Evolutionary conservation across 2,888 invertebrate genomes (phyloP).

Genomic region (Copidosoma aretas): DNA sequence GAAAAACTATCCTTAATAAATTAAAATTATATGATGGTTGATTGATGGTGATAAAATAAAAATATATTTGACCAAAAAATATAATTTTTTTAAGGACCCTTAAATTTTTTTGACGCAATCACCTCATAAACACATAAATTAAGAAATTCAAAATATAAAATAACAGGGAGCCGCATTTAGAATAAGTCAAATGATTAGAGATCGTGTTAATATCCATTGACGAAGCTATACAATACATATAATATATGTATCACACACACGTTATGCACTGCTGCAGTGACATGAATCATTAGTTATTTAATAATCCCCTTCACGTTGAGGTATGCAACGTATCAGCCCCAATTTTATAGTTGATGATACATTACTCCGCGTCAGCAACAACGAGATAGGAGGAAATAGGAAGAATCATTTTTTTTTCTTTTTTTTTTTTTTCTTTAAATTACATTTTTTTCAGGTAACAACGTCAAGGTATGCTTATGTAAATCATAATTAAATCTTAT

Average conservation of each 20-base stretch:
- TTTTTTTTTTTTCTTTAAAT: not conserved
- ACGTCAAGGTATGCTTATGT: constrained; percentile 48
- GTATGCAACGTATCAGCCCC: not conserved
- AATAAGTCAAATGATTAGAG: too few relatives aligned
- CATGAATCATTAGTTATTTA: not conserved
- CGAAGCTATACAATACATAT: not conserved
- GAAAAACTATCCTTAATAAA: too few relatives aligned
- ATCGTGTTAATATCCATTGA: not conserved
- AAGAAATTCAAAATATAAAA: too few relatives aligned
- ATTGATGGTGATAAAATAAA: too few relatives aligned
- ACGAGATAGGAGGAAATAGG: not conserved
- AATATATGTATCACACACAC: not conserved
- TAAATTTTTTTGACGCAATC: too few relatives aligned
- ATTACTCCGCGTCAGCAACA: not conserved
- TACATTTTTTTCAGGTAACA: constrained; percentile 45
- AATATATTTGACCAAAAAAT: too few relatives aligned
- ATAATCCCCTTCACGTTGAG: too few relatives aligned
- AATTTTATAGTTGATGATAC: not conserved
- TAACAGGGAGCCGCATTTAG: too few relatives aligned
- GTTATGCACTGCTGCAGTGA: not conserved
- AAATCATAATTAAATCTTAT: constrained; percentile 24
- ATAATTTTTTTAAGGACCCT: too few relatives aligned
- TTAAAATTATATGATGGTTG: too few relatives aligned
- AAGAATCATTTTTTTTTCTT: too few relatives aligned
- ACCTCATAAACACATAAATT: too few relatives aligned